phyloP scores from a whole-genome alignment of 2,797 vertebrate genomes.

The Chiroxiphia lanceolata region DNA sequence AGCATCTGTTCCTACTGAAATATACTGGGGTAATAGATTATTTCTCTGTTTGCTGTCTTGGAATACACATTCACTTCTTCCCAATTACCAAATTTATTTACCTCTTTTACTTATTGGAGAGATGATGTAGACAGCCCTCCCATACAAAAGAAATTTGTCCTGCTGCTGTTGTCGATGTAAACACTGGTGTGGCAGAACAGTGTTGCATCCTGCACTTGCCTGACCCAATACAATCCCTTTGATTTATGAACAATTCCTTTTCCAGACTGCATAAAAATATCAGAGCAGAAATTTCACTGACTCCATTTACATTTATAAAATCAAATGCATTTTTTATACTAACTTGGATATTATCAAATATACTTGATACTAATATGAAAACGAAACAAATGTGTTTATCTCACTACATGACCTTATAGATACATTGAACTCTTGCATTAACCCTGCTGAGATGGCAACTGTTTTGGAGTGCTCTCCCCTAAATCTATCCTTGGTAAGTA shows the following conservation, averaged over 20 bases:
- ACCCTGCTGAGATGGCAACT: background rate
- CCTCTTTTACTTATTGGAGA: background rate
- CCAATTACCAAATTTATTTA: background rate
- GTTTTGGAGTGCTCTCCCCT: background rate
- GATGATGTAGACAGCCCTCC: background rate
- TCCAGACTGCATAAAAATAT: background rate
- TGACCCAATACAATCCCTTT: background rate
- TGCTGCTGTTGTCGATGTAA: background rate
- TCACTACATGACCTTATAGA: background rate
- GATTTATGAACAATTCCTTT: background rate
- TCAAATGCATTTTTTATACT: background rate
- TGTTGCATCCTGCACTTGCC: background rate
- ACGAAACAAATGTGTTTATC: background rate
- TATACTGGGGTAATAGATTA: background rate
- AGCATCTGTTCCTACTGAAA: background rate
- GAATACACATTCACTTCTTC: background rate
- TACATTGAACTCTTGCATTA: background rate
- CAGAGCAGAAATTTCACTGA: background rate
- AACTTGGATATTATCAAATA: background rate
- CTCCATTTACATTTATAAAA: background rate
- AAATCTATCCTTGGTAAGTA: background rate
- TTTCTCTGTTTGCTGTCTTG: background rate
- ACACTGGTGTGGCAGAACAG: background rate
- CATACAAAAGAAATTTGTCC: background rate
- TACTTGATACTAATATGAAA: background rate